A percentile compares a stretch with the other conserved stretches of the same genome.
Evolutionary conservation across 2,113 vertebrate species (phyloP).

Genomic region (Jacana jacana): DNA sequence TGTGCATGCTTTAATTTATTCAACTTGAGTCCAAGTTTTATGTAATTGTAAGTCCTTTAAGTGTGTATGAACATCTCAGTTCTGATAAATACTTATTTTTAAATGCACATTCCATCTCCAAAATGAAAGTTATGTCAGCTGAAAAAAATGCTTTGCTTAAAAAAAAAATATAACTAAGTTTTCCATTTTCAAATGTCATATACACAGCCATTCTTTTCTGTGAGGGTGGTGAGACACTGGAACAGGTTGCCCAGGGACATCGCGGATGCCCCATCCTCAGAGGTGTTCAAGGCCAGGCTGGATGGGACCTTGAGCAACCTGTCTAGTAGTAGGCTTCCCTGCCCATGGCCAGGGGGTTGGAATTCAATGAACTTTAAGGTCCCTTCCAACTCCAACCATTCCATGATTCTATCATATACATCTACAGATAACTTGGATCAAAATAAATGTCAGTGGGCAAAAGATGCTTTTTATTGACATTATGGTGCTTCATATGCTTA

Average conservation of each 20-base stretch:
- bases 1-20: not conserved
- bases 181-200: not conserved
- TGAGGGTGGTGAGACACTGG: no score
- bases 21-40: not conserved
- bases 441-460: not conserved
- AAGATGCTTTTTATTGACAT: not conserved
- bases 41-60: not conserved
- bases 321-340: no score
- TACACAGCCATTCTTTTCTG: not conserved
- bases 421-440: not conserved
- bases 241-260: no score
- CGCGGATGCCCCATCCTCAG: no score
- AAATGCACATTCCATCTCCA: not conserved
- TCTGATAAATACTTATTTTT: not conserved
- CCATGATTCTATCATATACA: not conserved
- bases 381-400: no score
- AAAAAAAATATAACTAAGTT: not conserved
- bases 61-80: not conserved
- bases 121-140: not conserved
- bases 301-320: no score
- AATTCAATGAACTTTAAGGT: no score
- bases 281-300: no score
- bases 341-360: no score
- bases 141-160: not conserved
- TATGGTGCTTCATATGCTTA: not conserved